Evolutionary conservation across 1,140 invertebrate genomes (phyloP).

Genomic region (Trachymyrmex septentrionalis): DNA sequence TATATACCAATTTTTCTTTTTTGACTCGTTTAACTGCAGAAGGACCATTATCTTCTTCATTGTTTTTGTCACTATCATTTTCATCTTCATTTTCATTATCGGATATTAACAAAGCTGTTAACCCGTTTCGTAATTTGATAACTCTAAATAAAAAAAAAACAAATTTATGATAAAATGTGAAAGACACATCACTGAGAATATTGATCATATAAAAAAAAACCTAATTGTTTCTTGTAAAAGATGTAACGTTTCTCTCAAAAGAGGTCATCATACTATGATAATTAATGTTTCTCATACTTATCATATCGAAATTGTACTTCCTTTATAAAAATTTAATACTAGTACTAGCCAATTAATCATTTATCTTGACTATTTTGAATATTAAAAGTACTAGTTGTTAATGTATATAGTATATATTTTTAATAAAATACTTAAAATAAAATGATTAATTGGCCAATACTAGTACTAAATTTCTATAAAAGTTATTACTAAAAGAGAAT

Average conservation of each 20-base stretch:
- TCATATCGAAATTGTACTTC: not conserved
- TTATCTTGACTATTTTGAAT: too few species aligned
- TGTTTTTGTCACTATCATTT: slow-evolving; percentile 48
- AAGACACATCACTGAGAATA: not conserved
- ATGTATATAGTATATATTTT: too few species aligned
- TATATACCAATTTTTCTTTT: slow-evolving; percentile 73
- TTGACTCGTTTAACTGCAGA: slow-evolving; percentile 63
- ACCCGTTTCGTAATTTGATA: slow-evolving; percentile 89
- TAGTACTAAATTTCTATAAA: too few species aligned
- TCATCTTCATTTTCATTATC: slow-evolving; percentile 83
- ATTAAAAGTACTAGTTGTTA: too few species aligned
- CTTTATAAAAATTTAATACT: too few species aligned
- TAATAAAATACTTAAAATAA: too few species aligned
- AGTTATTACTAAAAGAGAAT: too few species aligned
- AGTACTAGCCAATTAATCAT: too few species aligned
- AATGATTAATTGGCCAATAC: too few species aligned
- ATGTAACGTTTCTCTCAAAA: not conserved
- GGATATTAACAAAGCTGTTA: slow-evolving; percentile 90
- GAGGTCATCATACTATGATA: not conserved
- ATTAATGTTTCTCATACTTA: not conserved
- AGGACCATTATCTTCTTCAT: slow-evolving; percentile 47
- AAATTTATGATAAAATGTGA: not conserved
- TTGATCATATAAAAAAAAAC: not conserved
- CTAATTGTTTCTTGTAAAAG: not conserved
- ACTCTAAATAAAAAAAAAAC: slow-evolving; percentile 85